These are phyloP conservation scores for Chroicocephalus ridibundus DNA, from an alignment of 2,113 vertebrate genomes.

Conservation along the genomic window DNA sequence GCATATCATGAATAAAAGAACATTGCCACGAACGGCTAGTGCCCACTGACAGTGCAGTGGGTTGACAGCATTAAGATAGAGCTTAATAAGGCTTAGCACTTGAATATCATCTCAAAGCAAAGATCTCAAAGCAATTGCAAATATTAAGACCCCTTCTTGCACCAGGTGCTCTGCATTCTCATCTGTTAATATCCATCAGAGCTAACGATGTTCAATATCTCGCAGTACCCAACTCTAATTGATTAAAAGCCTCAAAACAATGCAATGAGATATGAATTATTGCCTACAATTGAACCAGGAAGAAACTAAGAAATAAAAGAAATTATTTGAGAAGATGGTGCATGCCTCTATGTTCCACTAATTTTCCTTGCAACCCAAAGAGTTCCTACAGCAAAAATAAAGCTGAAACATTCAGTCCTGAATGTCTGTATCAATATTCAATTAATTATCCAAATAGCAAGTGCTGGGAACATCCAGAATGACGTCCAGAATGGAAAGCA, in stretches of 20 bases:
- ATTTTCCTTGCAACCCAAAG: neutral
- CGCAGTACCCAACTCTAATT: neutral
- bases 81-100: neutral
- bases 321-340: neutral
- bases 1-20: neutral
- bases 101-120: neutral
- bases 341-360: neutral
- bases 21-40: neutral
- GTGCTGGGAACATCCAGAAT: neutral
- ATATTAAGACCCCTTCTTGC: neutral
- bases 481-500: neutral
- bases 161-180: neutral
- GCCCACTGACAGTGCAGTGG: neutral
- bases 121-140: neutral
- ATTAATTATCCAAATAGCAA: neutral
- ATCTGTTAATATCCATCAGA: neutral
- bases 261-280: neutral
- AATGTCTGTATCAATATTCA: neutral
- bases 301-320: neutral
- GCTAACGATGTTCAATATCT: accelerated
- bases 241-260: slow-evolving; percentile 6
- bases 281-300: neutral
- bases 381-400: neutral
- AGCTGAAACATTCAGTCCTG: neutral
- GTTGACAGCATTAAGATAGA: neutral